Conservation (phyloP, 2,113 vertebrate genomes). For the Zonotrichia leucophrys region DNA sequence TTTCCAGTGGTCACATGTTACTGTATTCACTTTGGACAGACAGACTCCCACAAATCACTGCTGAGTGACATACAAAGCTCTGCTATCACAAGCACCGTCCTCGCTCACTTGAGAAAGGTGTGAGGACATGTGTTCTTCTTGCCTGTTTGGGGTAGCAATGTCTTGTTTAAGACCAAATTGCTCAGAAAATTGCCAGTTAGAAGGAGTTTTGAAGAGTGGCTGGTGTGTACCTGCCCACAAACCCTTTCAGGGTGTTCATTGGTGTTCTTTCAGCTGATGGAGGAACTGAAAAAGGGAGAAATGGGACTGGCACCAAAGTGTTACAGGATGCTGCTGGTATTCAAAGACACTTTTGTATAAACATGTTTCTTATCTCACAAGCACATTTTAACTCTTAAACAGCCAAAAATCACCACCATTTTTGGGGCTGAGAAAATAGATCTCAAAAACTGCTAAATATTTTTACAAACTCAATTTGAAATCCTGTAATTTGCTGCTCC, state of each 20-base stretch:
- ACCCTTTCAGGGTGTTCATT: not conserved
- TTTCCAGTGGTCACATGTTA: not conserved
- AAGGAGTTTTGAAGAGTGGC: not conserved
- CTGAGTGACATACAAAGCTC: not conserved
- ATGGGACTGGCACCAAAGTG: not conserved
- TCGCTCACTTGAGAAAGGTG: not conserved
- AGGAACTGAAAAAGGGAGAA: not conserved
- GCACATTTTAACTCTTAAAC: not conserved
- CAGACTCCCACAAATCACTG: not conserved
- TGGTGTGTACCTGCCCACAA: not conserved
- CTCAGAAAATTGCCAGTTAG: not conserved
- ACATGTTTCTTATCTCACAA: not conserved
- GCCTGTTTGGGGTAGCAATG: not conserved
- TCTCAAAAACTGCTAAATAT: not conserved
- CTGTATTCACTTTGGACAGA: not conserved
- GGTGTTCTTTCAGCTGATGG: not conserved
- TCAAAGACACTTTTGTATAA: not conserved
- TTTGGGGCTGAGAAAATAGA: not conserved
- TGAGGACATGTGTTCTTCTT: not conserved
- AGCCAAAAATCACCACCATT: not conserved
- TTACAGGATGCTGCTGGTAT: not conserved
- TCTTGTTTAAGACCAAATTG: not conserved
- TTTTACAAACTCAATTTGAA: not conserved
- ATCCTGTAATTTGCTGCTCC: not conserved
- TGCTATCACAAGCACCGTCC: not conserved